Evolutionary conservation across 2,888 invertebrate species (phyloP).

Genomic region (Pemphredon lugubris): DNA sequence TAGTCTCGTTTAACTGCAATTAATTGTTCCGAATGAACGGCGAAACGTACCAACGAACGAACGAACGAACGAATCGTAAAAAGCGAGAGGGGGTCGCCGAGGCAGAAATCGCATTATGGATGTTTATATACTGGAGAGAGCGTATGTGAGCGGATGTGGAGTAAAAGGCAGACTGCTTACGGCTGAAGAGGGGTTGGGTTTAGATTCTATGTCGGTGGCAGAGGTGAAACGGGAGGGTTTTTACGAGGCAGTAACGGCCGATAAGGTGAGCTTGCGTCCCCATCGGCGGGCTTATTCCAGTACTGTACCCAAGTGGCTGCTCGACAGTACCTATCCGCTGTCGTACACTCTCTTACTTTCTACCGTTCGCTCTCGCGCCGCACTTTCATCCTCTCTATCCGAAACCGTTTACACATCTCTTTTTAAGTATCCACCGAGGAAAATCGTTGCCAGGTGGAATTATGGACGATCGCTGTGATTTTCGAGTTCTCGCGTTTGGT

Average conservation of each 20-base stretch:
- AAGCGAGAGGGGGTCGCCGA: conserved; percentile 13
- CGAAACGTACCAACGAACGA: conserved; percentile 15
- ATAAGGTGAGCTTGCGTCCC: conserved; percentile 80
- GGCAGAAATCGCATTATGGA: conserved; percentile 60
- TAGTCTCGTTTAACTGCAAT: conserved; percentile 53
- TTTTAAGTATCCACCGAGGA: background rate
- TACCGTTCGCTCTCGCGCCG: conserved; percentile 30
- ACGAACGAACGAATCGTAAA: conserved; percentile 36
- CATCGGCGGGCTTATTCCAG: conserved; percentile 77
- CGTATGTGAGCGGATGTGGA: conserved; percentile 59
- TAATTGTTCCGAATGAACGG: conserved; percentile 66
- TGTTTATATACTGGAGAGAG: conserved; percentile 58
- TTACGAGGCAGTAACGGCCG: conserved; percentile 82
- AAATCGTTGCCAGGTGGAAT: background rate
- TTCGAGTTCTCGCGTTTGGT: background rate
- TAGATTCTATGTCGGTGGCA: conserved; percentile 49
- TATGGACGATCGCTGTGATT: background rate
- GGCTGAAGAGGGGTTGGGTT: conserved; percentile 55
- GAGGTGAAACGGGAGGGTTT: conserved; percentile 76
- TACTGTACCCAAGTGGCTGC: conserved; percentile 81
- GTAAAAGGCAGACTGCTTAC: conserved; percentile 63
- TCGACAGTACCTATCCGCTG: conserved; percentile 71
- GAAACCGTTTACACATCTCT: conserved; percentile 69
- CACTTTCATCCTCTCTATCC: conserved; percentile 68
- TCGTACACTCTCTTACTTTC: conserved; percentile 60